Conservation (phyloP, 1,140 invertebrate genomes). For the Drosophila suzukii region DNA sequence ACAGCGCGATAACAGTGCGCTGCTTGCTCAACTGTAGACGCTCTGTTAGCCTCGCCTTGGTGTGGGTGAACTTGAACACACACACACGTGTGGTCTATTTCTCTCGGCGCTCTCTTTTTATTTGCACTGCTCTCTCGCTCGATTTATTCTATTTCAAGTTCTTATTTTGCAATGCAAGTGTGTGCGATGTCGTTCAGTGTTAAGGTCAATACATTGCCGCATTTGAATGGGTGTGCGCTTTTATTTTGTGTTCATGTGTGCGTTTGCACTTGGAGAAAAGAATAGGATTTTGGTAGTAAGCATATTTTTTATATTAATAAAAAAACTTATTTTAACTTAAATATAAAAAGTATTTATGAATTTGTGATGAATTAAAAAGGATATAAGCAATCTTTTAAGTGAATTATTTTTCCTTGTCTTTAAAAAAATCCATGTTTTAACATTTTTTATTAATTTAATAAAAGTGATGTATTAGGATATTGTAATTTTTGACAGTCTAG, state of each 20-base stretch:
- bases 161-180: constrained; percentile 45
- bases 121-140: constrained; percentile 30
- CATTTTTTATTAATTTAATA: no score
- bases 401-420: no score
- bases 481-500: no score
- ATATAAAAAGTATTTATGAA: background rate
- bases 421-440: no score
- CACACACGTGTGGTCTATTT: constrained; percentile 36
- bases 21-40: constrained; percentile 69
- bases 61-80: constrained; percentile 76
- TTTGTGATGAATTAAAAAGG: no score
- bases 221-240: constrained; percentile 23
- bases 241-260: background rate
- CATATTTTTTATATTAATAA: no score
- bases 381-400: no score
- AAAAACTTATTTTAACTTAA: background rate
- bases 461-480: no score
- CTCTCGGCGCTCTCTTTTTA: constrained; percentile 28
- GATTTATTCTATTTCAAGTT: constrained; percentile 65
- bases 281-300: no score
- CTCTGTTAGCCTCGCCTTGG: constrained; percentile 66
- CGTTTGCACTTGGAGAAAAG: constrained; percentile 20
- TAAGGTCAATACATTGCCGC: constrained; percentile 79
- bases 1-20: constrained; percentile 61
- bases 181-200: constrained; percentile 64